A percentile compares a stretch with the other conserved stretches of the same genome.
phyloP scores from a whole-genome alignment of 2,888 invertebrate genomes.

The Phoenoteleia sp. region DNA sequence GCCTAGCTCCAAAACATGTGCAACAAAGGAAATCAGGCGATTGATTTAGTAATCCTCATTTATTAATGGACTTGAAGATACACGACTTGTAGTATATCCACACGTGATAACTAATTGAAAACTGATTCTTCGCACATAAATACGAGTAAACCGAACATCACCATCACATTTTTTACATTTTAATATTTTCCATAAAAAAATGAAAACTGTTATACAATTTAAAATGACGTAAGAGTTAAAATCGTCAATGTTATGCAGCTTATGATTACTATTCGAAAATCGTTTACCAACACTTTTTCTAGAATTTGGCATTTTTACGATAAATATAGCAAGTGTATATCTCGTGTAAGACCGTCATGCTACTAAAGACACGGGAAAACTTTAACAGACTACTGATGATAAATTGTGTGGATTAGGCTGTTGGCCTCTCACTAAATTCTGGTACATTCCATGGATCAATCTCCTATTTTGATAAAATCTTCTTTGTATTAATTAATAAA shows the following conservation, averaged over 20 bases:
- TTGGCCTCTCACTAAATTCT: too few species aligned
- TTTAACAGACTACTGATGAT: too few species aligned
- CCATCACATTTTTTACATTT: slow-evolving; percentile 11
- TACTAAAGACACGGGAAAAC: too few species aligned
- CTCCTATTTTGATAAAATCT: too few species aligned
- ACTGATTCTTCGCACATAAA: background rate
- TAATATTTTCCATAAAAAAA: background rate
- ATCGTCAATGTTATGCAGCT: slow-evolving; percentile 6
- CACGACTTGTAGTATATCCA: background rate
- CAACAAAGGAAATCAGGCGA: slow-evolving; percentile 3
- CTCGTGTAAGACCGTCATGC: too few species aligned
- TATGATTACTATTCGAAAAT: background rate
- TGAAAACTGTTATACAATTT: background rate
- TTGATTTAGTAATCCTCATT: slow-evolving; percentile 15
- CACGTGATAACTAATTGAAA: slow-evolving; percentile 20
- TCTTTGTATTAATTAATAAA: too few species aligned
- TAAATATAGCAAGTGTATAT: background rate
- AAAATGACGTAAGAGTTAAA: background rate
- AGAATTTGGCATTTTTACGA: background rate
- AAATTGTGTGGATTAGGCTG: too few species aligned
- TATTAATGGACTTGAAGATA: slow-evolving; percentile 1
- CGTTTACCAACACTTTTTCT: background rate
- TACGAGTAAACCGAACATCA: slow-evolving; percentile 1
- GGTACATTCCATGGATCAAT: too few species aligned
- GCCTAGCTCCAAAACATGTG: background rate